Evolutionary conservation across 2,888 invertebrate species (phyloP).

Genomic region (Neocrepidodera transversa): DNA sequence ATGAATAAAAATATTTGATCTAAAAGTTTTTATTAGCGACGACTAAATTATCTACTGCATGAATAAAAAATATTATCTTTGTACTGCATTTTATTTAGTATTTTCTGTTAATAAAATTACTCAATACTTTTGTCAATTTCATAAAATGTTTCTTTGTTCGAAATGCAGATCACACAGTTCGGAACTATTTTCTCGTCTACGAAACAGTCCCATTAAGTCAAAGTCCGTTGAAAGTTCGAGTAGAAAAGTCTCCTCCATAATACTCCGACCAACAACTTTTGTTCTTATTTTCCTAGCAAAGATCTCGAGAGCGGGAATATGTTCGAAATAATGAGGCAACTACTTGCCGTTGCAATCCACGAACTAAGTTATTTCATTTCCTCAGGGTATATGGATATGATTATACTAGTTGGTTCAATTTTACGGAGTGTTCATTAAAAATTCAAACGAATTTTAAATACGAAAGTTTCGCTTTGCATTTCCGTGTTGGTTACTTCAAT

Average conservation of each 20-base stretch:
- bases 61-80: no score
- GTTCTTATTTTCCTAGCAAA: constrained; percentile 1
- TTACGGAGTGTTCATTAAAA: no score
- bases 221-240: constrained; percentile 9
- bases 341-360: constrained; percentile 12
- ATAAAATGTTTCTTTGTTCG: not conserved
- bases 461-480: no score
- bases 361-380: constrained; percentile 10
- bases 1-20: no score
- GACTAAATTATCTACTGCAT: no score
- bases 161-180: not conserved
- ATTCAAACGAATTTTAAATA: no score
- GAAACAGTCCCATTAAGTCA: constrained; percentile 1
- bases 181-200: not conserved
- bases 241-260: not conserved
- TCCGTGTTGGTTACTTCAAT: no score
- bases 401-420: no score
- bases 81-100: no score
- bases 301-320: not conserved
- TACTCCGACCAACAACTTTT: not conserved
- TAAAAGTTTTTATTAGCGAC: no score
- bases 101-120: no score
- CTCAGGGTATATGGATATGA: constrained; percentile 1
- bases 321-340: constrained; percentile 1
- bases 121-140: not conserved